Conservation (phyloP, 2,113 vertebrate genomes). For the Cairina moschata region DNA sequence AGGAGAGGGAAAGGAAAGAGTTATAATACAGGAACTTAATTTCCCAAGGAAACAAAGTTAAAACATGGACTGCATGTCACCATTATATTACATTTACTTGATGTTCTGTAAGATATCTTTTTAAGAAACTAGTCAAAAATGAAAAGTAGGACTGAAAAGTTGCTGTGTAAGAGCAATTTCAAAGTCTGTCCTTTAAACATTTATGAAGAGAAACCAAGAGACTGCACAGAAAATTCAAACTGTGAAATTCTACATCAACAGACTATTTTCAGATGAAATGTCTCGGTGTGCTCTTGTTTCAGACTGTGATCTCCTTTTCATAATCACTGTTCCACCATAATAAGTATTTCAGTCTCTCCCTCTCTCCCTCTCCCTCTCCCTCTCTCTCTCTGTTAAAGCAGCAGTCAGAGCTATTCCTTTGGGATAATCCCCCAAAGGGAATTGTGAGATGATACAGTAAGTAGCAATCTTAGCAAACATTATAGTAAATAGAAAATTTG, state of each 20-base stretch:
- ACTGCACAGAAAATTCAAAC: background rate
- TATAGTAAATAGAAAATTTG: background rate
- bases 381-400: background rate
- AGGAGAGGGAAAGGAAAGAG: background rate
- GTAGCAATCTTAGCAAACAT: background rate
- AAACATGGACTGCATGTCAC: fast-evolving
- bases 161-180: background rate
- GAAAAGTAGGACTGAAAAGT: background rate
- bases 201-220: background rate
- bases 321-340: background rate
- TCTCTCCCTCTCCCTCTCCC: too few relatives aligned
- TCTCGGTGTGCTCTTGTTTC: background rate
- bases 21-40: background rate
- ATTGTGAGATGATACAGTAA: background rate
- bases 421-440: background rate
- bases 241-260: background rate
- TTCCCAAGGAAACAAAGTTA: background rate
- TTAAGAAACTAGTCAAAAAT: background rate
- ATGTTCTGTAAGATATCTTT: background rate
- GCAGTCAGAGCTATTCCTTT: background rate
- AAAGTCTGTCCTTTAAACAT: background rate
- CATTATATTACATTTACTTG: background rate
- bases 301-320: background rate
- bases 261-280: background rate
- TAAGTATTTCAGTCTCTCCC: background rate